Base-by-base conservation (phyloP, 2,888 invertebrate species). In the Lydus trimaculatus region DNA sequence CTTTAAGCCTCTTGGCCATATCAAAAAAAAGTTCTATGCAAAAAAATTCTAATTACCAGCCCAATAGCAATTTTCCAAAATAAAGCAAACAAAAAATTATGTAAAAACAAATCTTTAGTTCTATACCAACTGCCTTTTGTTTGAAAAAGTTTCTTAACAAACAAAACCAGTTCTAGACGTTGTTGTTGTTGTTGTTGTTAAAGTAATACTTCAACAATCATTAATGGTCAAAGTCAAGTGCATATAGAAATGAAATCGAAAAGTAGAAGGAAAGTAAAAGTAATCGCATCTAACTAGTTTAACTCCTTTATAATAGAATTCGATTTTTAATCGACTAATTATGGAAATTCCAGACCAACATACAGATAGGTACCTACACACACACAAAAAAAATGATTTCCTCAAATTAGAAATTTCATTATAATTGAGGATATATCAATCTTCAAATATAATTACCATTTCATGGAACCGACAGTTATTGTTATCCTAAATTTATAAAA, bases 401-500 rank as follows among this genome's bases (percentile, higher is more conserved):
- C 20, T 48, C 20, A 11, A 20, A 23, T 23, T 48, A 48, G 11
- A 48, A 48, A 48, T 20, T 8, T n/a, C 6, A 48, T 20, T n/a
- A 20, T 48, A 48, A 48, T 48, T 48, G 20, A 28, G 67, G 67
- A 67, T 64, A 63, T 31, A 67, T 67, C 67, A 67, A 48, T 56
- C 63, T 48, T 58, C 25, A 43, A 63, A 15, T 17, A 13, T 33
- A 63, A 67, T 67, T 67, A 63, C n/a, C 58, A 20, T 64, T 48
- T 39, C 43, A 59, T 39, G 28, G 17, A 7, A 28, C 36, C 69
- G 65, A 67, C 64, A 66, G 33, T 33, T 67, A 65, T 71, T 69
- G 68, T 69, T 66, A 58, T 20, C 4, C 25, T 7, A 36, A 62
- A 69, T 33, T 65, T 65, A 70, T 71, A 71, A 67, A 67, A 52